Evolutionary conservation across 2,113 vertebrate species (phyloP).

Genomic region (Genyomyrus donnyi): DNA sequence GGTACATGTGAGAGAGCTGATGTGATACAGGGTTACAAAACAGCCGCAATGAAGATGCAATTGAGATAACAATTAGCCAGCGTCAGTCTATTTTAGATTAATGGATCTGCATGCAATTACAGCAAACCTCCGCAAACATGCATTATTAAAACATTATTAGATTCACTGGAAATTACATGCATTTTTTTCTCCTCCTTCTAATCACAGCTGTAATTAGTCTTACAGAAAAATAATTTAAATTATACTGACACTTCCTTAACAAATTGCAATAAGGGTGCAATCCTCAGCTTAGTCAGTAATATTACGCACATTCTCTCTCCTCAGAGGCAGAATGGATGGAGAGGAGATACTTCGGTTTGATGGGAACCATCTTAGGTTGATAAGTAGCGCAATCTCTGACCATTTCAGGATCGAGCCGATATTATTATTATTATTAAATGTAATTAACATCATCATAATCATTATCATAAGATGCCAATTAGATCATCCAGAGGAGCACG

Average conservation of each 20-base stretch:
- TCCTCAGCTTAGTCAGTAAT: not conserved
- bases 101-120: constrained; percentile 6
- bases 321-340: not conserved
- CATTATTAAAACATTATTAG: constrained; percentile 11
- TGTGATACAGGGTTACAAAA: not conserved
- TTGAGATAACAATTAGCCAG: not conserved
- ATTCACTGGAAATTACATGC: not conserved
- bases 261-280: not conserved
- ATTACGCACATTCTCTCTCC: not conserved
- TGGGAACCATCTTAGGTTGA: not conserved
- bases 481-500: not conserved
- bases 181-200: constrained; percentile 3
- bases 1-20: not conserved
- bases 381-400: not conserved
- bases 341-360: not conserved
- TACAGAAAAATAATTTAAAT: constrained; percentile 8
- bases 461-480: not conserved
- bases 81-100: not conserved
- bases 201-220: constrained; percentile 6
- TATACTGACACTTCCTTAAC: constrained; percentile 10
- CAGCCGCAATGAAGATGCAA: constrained; percentile 7
- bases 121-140: not conserved
- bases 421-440: not conserved
- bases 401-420: not conserved
- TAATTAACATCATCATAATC: not conserved